Evolutionary conservation across 2,888 invertebrate species (phyloP), one percentile per base, ranked within the genome.

Genomic region (Endotricha flammealis): DNA sequence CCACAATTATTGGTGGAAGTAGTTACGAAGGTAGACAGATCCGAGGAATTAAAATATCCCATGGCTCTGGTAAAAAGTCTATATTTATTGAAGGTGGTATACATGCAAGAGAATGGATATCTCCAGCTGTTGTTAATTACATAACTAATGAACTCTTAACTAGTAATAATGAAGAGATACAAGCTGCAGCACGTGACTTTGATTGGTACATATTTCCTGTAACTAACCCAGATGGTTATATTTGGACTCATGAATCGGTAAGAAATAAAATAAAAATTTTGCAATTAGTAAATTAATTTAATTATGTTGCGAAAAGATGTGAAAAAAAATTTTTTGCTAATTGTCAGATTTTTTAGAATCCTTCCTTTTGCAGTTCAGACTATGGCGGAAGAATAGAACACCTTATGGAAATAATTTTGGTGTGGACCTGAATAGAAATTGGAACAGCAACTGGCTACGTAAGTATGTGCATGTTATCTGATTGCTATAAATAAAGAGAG

Each of bases 401-500:
- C 86, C 67, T 33, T 77, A 72, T 34, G 83, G 72, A 6, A 25
- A 32, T 0, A 90, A 92, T 48, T 66, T 69, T 39, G 95, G 95
- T 3, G 89, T 90, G 0, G 95, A 95, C 69, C 89, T 92, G 0
- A 95, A 95, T 64, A 88, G 95, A 41, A 95, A 95, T 65, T 95
- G 92, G 91, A 91, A 87, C 42, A 90, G 86, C 57, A 88, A 89
- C 45, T 93, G 92, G 92, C 85, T 89, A 43, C 64, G 89, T 90
- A 67, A 68, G 70, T 52, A 28, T 0, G 8, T n/a, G n/a, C n/a
- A n/a, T n/a, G n/a, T n/a, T n/a, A n/a, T n/a, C n/a, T n/a, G n/a
- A n/a, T n/a, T n/a, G n/a, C n/a, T n/a, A n/a, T n/a, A n/a, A n/a
- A n/a, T n/a, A n/a, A n/a, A n/a, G n/a, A n/a, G n/a, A n/a, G n/a